Evolutionary conservation across 2,888 invertebrate genomes (phyloP), one percentile per base, ranked within the genome.

Genomic region (Cephalotes varians): DNA sequence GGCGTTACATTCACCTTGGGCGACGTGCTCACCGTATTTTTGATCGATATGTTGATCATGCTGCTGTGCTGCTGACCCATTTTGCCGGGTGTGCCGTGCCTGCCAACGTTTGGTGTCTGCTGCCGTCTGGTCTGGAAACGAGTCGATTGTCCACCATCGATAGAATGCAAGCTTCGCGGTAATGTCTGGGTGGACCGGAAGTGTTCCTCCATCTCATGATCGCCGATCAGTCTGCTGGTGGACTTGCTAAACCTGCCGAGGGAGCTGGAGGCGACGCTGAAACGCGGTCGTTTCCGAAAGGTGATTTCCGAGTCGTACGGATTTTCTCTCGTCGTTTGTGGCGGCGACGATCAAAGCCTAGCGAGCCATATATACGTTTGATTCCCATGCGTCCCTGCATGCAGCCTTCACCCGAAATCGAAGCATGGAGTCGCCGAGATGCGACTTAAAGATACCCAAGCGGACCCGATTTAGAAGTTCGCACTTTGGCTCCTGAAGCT

Each of bases 171-270:
- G 87, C 96, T 96, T 69, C 98, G 95, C 4, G 98, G 98, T 87
- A 98, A 95, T 1, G 98, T 98, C 94, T 98, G 98, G 0, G 97
- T 96, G 88, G 96, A 96, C 79, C 97, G 95, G 83, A 95, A 95
- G 90, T 96, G 95, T 76, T 96, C 95, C 91, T 95, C 95, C 94
- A 94, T 94, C 94, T 96, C 95, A 94, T 96, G 95, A 88, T 96
- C 96, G 86, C 95, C 95, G 83, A 95, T 95, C 90, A 97, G 95
- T 84, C 97, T 96, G 93, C 97, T 96, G 67, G 97, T 97, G 31
- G 97, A 97, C 95, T 98, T 98, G 95, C 97, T 98, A 95, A 97
- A 97, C 88, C 98, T 96, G 84, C 98, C 98, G 91, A 98, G 95
- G 51, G 98, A 98, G 91, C 96, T 96, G 93, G 96, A 96, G 93